These are phyloP conservation scores for Tenthredo scrophulariae DNA, from an alignment of 2,888 invertebrate species.

Conservation along the genomic window DNA sequence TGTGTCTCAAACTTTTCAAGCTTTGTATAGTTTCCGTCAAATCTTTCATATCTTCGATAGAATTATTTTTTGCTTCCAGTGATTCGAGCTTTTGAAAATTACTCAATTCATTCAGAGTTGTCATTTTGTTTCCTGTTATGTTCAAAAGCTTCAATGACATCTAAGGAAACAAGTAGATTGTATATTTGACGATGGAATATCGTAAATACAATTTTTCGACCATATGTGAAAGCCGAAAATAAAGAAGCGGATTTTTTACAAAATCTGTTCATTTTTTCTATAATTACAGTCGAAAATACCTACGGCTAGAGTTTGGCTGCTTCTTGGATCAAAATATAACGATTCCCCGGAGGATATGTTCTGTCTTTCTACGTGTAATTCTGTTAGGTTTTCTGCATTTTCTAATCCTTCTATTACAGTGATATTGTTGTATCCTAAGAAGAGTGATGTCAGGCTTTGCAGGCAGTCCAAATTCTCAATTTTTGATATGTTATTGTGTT, in stretches of 20 bases:
- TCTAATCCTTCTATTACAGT: conserved; percentile 86
- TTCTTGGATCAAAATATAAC: conserved; percentile 85
- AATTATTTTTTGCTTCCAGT: conserved; percentile 82
- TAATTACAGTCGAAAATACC: conserved; percentile 60
- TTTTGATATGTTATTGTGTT: conserved; percentile 88
- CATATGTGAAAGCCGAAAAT: too few relatives aligned
- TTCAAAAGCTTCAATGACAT: conserved; percentile 81
- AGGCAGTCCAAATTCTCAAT: conserved; percentile 84
- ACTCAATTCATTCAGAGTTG: conserved; percentile 80
- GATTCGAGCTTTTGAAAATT: conserved; percentile 80
- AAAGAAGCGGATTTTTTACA: not conserved
- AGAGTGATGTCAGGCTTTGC: conserved; percentile 87
- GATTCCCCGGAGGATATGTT: conserved; percentile 80
- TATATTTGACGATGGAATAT: not conserved
- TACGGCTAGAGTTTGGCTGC: conserved; percentile 82
- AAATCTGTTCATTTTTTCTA: not conserved
- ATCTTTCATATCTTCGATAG: conserved; percentile 80
- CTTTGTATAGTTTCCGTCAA: conserved; percentile 81
- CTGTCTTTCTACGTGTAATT: conserved; percentile 86
- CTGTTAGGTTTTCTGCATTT: conserved; percentile 81
- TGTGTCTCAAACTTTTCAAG: conserved; percentile 80
- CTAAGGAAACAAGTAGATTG: conserved; percentile 76
- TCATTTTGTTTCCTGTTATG: conserved; percentile 83
- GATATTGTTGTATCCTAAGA: conserved; percentile 86
- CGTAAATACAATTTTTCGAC: not conserved